phyloP scores from a whole-genome alignment of 2,797 vertebrate species.

The Micromesistius poutassou region DNA sequence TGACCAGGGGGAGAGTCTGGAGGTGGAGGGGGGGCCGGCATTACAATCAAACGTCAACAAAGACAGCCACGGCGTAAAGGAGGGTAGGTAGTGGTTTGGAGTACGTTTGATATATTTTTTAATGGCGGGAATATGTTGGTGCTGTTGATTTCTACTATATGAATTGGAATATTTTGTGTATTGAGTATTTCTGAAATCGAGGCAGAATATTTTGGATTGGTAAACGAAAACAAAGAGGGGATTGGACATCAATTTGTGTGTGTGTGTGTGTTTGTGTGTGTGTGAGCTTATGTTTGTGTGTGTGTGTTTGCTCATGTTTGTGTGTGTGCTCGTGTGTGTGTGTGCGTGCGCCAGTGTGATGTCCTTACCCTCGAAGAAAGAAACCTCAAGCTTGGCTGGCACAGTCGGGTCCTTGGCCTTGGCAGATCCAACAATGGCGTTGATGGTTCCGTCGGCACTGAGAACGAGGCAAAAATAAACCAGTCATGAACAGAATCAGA shows the following conservation, averaged over 20 bases:
- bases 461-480: neutral
- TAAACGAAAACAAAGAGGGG: no score
- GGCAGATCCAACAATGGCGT: slow-evolving; percentile 67
- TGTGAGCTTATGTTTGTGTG: no score
- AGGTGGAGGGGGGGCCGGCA: neutral
- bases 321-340: neutral
- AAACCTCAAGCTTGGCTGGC: slow-evolving; percentile 78
- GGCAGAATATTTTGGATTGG: no score
- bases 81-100: no score
- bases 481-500: neutral
- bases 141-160: neutral
- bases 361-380: slow-evolving; percentile 71
- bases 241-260: no score
- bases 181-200: neutral
- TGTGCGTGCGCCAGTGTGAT: neutral
- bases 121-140: neutral
- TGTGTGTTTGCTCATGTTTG: neutral
- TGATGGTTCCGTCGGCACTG: slow-evolving; percentile 37
- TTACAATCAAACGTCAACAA: no score
- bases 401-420: slow-evolving; percentile 53
- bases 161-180: neutral
- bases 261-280: no score
- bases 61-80: no score
- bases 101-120: no score
- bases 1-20: slow-evolving; percentile 73